Conservation (phyloP, 2,113 vertebrate species). For the Oncorhynchus clarkii region DNA sequence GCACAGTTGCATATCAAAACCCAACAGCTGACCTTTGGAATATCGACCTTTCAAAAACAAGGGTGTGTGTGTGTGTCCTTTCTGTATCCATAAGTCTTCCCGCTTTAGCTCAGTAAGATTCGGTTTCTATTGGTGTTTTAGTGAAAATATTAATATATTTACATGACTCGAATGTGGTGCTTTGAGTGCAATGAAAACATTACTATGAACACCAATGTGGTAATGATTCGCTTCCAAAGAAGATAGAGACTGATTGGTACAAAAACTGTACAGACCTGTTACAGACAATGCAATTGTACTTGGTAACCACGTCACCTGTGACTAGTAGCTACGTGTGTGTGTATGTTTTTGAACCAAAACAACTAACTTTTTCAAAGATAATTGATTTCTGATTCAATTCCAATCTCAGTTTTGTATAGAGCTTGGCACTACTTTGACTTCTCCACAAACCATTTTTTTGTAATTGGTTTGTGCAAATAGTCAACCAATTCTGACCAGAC, state of each 20-base stretch:
- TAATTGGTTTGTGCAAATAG: too few species aligned
- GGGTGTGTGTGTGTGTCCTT: slow-evolving; percentile 18
- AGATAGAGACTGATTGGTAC: not conserved
- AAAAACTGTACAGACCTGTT: slow-evolving; percentile 64
- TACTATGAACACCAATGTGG: not conserved
- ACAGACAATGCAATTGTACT: slow-evolving; percentile 49
- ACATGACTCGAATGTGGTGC: not conserved
- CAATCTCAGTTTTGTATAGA: too few species aligned
- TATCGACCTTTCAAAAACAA: slow-evolving; percentile 14
- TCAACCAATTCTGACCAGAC: too few species aligned
- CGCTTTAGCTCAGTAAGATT: too few species aligned
- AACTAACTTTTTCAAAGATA: not conserved
- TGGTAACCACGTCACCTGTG: slow-evolving; percentile 46
- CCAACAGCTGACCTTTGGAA: slow-evolving; percentile 55
- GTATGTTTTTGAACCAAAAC: not conserved
- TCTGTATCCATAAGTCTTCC: not conserved
- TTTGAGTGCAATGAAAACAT: not conserved
- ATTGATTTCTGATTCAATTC: too few species aligned
- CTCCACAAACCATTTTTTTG: too few species aligned
- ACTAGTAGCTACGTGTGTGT: slow-evolving; percentile 25
- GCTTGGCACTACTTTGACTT: too few species aligned
- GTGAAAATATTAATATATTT: not conserved
- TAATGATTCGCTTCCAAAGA: not conserved
- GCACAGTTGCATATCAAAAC: slow-evolving; percentile 16
- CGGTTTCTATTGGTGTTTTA: too few species aligned